Evolutionary conservation across 2,113 vertebrate species (phyloP), one percentile per base, ranked within the genome.

Genomic region (Pachycephala philippinensis): DNA sequence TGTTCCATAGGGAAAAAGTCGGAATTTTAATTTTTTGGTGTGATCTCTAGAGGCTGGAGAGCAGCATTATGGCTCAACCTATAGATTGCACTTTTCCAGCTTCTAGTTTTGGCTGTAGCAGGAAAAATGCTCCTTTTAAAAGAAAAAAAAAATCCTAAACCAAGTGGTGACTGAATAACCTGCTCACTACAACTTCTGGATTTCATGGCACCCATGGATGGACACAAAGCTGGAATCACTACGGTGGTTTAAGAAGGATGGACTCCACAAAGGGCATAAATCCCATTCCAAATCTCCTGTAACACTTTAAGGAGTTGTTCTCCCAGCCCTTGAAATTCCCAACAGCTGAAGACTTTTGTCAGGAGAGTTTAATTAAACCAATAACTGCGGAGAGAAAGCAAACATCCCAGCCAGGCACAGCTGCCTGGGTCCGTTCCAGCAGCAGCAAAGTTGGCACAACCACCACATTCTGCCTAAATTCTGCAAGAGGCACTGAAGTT

Each of bases 361-460:
- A 68, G 40, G 60, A 59, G 76, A 21, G 18, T 85, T 89, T 84
- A 71, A 91, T 86, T 89, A 86, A 95, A 57, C 15, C 54, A 74
- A 0, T 30, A 66, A 56, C 44, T 76, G n/a, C 2, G 20, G 35
- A 37, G 44, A 64, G 53, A 91, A 87, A 57, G 53, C 83, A 84
- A 95, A 92, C 76, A 57, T 20, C 68, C 54, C 52, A 33, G 59
- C 27, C 22, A 47, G 76, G 77, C 81, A 24, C 95, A 83, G 83
- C 92, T 90, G 94, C 66, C 85, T 35, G 52, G 33, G 69, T 37
- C 14, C 13, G 40, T 69, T 77, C 84, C 84, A 88, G 35, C 52
- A 40, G 53, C 45, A 5, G 20, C 57, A 13, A 21, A 60, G 24
- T 5, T 77, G 85, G 82, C 82, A 90, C 81, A 39, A 7, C 4